Conservation (phyloP, 1,140 invertebrate genomes). For the Phymorhynchus buccinoides region DNA sequence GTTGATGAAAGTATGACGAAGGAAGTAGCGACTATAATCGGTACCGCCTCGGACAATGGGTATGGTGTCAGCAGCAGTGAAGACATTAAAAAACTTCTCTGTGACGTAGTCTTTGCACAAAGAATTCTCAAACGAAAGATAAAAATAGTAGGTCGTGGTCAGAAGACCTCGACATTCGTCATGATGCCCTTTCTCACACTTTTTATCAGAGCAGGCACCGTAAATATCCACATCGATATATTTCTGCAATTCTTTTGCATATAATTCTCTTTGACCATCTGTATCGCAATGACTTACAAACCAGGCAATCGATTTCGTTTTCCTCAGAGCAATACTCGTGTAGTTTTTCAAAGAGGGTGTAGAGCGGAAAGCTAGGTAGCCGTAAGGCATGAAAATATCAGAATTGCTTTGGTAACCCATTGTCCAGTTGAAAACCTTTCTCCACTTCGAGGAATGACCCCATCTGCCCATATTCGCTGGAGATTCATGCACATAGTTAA, state of each 20-base stretch:
- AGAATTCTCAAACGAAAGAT: slow-evolving; percentile 79
- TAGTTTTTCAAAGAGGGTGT: background rate
- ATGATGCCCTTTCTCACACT: slow-evolving; percentile 30
- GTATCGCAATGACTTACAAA: background rate
- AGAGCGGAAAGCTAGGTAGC: background rate
- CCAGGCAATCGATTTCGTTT: background rate
- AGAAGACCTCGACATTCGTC: slow-evolving; percentile 83
- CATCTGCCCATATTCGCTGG: background rate
- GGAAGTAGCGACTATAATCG: slow-evolving; percentile 73
- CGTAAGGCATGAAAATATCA: background rate
- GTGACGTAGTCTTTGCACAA: slow-evolving; percentile 80
- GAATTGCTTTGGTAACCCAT: slow-evolving; percentile 34
- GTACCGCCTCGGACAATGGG: slow-evolving; percentile 81
- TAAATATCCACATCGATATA: slow-evolving; percentile 79
- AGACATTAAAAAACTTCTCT: slow-evolving; percentile 86
- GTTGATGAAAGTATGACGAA: slow-evolving; percentile 83
- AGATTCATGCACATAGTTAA: background rate
- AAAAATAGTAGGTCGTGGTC: slow-evolving; percentile 60
- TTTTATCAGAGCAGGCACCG: slow-evolving; percentile 76
- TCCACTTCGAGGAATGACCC: background rate
- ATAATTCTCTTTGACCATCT: background rate
- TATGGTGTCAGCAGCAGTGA: slow-evolving; percentile 74
- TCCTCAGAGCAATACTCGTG: slow-evolving; percentile 29
- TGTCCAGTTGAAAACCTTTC: slow-evolving; percentile 44
- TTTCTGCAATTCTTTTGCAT: slow-evolving; percentile 67